These are phyloP conservation scores for Peromyscus aztecus DNA, from an alignment of 2,797 vertebrate species.

Conservation along the genomic window DNA sequence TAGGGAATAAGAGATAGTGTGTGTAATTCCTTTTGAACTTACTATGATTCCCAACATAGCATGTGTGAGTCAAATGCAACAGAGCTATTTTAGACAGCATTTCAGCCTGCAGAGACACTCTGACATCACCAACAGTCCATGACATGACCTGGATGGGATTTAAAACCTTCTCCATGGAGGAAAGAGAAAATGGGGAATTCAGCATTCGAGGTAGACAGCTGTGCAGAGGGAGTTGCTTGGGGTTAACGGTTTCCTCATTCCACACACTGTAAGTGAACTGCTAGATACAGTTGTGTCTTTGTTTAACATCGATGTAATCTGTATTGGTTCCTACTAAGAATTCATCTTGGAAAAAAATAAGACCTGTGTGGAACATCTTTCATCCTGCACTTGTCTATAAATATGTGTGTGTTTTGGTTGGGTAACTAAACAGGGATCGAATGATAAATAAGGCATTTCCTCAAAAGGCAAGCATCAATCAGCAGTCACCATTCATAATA, in stretches of 20 bases:
- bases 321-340: background rate
- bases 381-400: background rate
- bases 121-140: background rate
- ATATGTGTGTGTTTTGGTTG: background rate
- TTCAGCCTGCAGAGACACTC: conserved; percentile 26
- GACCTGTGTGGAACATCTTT: background rate
- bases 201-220: background rate
- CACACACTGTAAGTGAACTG: background rate
- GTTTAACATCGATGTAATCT: background rate
- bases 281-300: background rate
- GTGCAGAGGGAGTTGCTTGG: background rate
- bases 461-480: background rate
- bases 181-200: background rate
- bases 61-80: background rate
- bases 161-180: background rate
- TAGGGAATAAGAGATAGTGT: background rate
- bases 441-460: background rate
- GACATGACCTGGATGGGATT: background rate
- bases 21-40: background rate
- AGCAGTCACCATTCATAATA: background rate
- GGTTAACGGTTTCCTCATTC: background rate
- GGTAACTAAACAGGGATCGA: background rate
- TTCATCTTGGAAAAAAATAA: background rate
- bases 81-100: background rate
- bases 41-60: background rate